These are phyloP conservation scores for Zootoca vivipara DNA, from an alignment of 2,113 vertebrate genomes.

Conservation along the genomic window DNA sequence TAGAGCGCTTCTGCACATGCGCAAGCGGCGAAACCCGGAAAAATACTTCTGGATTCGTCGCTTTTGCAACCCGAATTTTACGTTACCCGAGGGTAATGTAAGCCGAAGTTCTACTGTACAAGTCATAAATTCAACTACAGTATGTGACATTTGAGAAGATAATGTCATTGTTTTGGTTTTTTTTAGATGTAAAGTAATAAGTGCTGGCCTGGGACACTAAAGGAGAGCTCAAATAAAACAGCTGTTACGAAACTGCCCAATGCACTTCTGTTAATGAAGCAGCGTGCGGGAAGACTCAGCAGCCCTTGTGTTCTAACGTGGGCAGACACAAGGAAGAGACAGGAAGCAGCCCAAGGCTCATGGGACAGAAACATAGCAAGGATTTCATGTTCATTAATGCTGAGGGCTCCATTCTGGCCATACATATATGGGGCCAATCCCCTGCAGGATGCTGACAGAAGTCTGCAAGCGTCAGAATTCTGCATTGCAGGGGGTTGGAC, in stretches of 20 bases:
- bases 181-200: neutral
- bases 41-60: too few relatives aligned
- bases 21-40: too few relatives aligned
- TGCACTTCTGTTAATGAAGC: neutral
- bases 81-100: too few relatives aligned
- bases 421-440: neutral
- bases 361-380: neutral
- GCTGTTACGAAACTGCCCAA: neutral
- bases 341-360: neutral
- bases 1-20: too few relatives aligned
- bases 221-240: neutral
- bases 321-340: neutral
- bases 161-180: neutral
- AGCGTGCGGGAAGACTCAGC: neutral
- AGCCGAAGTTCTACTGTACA: too few relatives aligned
- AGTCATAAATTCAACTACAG: neutral
- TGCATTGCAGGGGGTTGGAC: too few relatives aligned
- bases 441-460: neutral
- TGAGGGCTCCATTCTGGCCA: neutral
- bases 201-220: neutral
- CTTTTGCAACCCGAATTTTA: too few relatives aligned
- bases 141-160: neutral
- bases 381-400: neutral
- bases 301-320: neutral
- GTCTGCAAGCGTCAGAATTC: neutral